Evolutionary conservation across 30 jellyfish, hydroid and myxozoan genomes (phyloP).

Genomic region (Hydractinia echinata): DNA sequence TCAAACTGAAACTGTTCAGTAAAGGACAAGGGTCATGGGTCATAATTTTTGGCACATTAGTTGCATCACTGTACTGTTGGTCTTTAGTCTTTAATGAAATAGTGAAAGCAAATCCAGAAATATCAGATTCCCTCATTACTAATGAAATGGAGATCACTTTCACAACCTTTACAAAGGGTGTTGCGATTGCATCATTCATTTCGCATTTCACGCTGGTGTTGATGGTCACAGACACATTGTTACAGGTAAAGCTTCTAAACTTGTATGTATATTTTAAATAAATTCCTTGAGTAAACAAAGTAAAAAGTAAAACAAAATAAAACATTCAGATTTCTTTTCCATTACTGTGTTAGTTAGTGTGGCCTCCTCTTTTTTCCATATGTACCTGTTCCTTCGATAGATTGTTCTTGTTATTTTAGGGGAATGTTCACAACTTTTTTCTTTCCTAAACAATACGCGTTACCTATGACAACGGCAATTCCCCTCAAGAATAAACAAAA

Average conservation of each 20-base stretch:
- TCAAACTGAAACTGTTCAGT: conserved; percentile 32
- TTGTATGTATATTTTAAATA: too few relatives aligned
- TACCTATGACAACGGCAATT: too few relatives aligned
- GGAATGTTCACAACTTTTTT: too few relatives aligned
- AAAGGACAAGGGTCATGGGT: conserved; percentile 53
- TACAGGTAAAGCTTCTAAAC: conserved; percentile 24
- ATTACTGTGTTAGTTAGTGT: too few relatives aligned
- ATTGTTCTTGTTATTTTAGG: too few relatives aligned
- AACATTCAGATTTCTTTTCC: too few relatives aligned
- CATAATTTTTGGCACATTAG: conserved; percentile 26
- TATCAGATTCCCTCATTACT: conserved; percentile 16
- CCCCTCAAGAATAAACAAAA: too few relatives aligned
- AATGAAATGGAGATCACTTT: conserved; percentile 35
- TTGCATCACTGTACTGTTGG: conserved; percentile 36
- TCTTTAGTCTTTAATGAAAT: conserved; percentile 34
- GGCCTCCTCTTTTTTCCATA: too few relatives aligned
- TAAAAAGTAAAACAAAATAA: too few relatives aligned
- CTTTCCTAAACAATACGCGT: too few relatives aligned
- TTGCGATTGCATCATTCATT: conserved; percentile 17
- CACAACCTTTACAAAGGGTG: conserved; percentile 53
- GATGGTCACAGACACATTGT: conserved; percentile 48
- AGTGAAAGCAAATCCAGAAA: not conserved
- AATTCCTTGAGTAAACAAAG: too few relatives aligned
- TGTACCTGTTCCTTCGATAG: too few relatives aligned
- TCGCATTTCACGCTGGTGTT: conserved; percentile 38